These are phyloP conservation scores for Peromyscus californicus DNA, from an alignment of 2,113 vertebrate genomes.

Conservation along the genomic window DNA sequence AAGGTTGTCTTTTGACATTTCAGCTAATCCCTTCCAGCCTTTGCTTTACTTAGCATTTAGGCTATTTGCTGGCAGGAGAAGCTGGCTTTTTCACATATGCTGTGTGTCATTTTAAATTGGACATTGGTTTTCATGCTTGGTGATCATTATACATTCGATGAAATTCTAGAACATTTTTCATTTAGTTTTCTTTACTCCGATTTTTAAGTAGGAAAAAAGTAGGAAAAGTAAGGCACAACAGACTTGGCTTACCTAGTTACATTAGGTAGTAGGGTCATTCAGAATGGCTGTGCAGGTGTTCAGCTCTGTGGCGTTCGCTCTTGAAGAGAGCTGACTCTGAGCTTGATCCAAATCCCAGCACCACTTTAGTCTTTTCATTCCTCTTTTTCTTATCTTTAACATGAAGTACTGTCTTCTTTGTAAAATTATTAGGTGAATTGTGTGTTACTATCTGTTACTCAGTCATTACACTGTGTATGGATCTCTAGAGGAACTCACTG, in stretches of 20 bases:
- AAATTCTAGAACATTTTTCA: slow-evolving; percentile 32
- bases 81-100: slow-evolving; percentile 99
- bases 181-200: not conserved
- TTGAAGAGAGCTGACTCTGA: not conserved
- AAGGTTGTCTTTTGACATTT: slow-evolving; percentile 98
- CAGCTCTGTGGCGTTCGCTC: not conserved
- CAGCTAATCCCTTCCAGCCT: slow-evolving; percentile 94
- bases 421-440: not conserved
- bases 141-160: slow-evolving; percentile 86
- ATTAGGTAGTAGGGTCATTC: not conserved
- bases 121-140: slow-evolving; percentile 86
- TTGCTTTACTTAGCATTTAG: slow-evolving; percentile 94
- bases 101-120: slow-evolving; percentile 94
- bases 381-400: slow-evolving; percentile 2
- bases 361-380: not conserved
- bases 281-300: not conserved
- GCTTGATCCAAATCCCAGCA: not conserved
- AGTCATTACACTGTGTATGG: not conserved
- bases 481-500: not conserved
- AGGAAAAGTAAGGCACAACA: not conserved
- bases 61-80: slow-evolving; percentile 95
- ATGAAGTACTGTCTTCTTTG: not conserved
- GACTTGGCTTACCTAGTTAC: not conserved
- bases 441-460: not conserved
- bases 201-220: slow-evolving; percentile 53